Conservation (phyloP, 2,113 vertebrate genomes). For the Genyomyrus donnyi region DNA sequence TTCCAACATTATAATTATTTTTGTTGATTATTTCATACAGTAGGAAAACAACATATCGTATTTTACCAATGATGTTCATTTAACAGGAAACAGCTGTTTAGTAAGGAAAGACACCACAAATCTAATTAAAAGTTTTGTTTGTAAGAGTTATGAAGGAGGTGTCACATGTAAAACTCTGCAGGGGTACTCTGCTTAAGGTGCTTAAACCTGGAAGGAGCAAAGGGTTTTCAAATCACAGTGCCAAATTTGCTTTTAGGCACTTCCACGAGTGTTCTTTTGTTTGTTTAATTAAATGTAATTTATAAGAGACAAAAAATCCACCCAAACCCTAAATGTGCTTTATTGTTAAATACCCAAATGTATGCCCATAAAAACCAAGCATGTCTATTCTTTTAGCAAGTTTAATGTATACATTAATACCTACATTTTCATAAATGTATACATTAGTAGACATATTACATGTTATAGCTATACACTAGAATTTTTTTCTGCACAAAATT, state of each 20-base stretch:
- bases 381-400: slow-evolving; percentile 14
- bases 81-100: slow-evolving; percentile 59
- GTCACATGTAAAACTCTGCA: slow-evolving; percentile 57
- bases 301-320: slow-evolving; percentile 16
- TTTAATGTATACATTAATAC: slow-evolving; percentile 19
- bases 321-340: slow-evolving; percentile 19
- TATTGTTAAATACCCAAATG: slow-evolving; percentile 25
- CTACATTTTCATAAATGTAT: not conserved
- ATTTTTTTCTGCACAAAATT: not conserved
- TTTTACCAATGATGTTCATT: slow-evolving; percentile 61
- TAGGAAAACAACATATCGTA: slow-evolving; percentile 64
- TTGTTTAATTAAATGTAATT: slow-evolving; percentile 31
- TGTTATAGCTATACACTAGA: not conserved
- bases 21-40: slow-evolving; percentile 49
- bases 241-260: slow-evolving; percentile 70
- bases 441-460: not conserved
- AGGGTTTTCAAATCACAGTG: slow-evolving; percentile 54
- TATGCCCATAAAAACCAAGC: slow-evolving; percentile 20
- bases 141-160: slow-evolving; percentile 55
- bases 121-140: slow-evolving; percentile 37
- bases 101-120: slow-evolving; percentile 34
- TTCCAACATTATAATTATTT: not conserved
- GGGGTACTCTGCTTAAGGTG: slow-evolving; percentile 52
- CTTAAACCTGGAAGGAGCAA: slow-evolving; percentile 52
- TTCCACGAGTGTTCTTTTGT: slow-evolving; percentile 15